Base-by-base conservation (phyloP, 2,797 vertebrate species). In the Xyrichtys novacula region DNA sequence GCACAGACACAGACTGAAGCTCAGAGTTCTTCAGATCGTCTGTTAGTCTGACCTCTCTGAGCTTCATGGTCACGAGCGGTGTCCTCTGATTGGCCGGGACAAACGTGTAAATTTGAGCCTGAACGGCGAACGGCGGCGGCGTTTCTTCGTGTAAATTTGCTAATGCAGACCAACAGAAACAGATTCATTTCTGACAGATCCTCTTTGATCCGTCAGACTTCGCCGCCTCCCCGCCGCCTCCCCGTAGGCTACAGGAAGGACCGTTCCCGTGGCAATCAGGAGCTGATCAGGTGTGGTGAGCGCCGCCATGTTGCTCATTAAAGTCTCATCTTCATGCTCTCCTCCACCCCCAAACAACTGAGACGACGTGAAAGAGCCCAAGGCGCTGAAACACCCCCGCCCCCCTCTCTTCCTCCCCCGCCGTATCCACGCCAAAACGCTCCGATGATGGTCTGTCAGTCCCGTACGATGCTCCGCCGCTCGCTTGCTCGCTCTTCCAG, bases 261-360 rank as follows among this genome's bases (percentile, higher is more conserved):
- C 40, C 5, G 73, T 81, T 79, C 81, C 59, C 63, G 43, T 78
- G 65, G 77, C 72, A 80, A 87, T 85, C 83, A 81, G 71, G 9
- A 48, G 65, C 76, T 76, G 81, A 89, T 83, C 74, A 75, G 80
- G 74, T 83, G 78, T 79, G 46, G 67, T 66, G 72, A 76, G 63
- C 23, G 76, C 79, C 55, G 40, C 80, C 74, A 77, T 68, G 80
- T 83, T 76, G 60, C 85, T 89, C 79, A 89, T 92, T 91, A 90
- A 88, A 87, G 78, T 76, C 79, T 85, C 63, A 69, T 88, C 77
- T 78, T 79, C 76, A 68, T 68, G 76, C 44, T 25, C 53, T 53
- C 66, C 64, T 69, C 70, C 53, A 52, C 62, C 54, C 70, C 76
- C 63, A 62, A 71, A 57, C 69, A 52, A 81, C 74, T 75, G 52